Conservation (phyloP, 1,140 invertebrate species). For the Cryptotermes secundus region DNA sequence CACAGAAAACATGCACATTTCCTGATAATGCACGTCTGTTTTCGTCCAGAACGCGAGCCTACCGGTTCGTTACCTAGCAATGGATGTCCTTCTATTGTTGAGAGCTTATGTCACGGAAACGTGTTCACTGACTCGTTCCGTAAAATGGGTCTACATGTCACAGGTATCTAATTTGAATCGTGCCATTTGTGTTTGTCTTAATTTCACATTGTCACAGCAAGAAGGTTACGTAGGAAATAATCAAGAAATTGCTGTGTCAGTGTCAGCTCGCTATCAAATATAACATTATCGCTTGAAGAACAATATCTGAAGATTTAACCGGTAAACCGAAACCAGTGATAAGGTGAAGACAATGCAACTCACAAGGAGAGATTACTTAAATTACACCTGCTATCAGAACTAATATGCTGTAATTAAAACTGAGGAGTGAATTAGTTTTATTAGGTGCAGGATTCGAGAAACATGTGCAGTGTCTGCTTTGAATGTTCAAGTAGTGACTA, state of each 20-base stretch:
- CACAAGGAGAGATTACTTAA: background rate
- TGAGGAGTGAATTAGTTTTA: background rate
- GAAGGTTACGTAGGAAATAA: background rate
- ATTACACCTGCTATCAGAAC: background rate
- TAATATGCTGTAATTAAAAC: background rate
- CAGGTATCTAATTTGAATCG: too few species aligned
- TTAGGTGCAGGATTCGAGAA: background rate
- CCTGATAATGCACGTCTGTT: too few species aligned
- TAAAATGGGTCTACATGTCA: too few species aligned
- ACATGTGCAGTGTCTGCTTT: too few species aligned
- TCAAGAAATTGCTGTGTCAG: background rate
- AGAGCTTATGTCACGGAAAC: too few species aligned
- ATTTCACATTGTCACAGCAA: background rate
- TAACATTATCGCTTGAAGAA: background rate
- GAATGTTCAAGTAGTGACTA: too few species aligned
- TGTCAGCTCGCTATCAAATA: background rate
- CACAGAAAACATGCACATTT: too few species aligned
- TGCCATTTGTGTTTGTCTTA: too few species aligned
- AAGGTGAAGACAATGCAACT: background rate
- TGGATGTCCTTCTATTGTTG: too few species aligned
- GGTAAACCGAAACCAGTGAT: background rate
- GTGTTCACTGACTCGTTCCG: too few species aligned
- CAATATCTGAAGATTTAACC: background rate
- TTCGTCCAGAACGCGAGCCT: too few species aligned
- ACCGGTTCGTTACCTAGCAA: too few species aligned